A percentile compares a stretch with the other conserved stretches of the same genome.
Evolutionary conservation across 2,797 vertebrate genomes (phyloP).

Genomic region (Tarsius wallacei): DNA sequence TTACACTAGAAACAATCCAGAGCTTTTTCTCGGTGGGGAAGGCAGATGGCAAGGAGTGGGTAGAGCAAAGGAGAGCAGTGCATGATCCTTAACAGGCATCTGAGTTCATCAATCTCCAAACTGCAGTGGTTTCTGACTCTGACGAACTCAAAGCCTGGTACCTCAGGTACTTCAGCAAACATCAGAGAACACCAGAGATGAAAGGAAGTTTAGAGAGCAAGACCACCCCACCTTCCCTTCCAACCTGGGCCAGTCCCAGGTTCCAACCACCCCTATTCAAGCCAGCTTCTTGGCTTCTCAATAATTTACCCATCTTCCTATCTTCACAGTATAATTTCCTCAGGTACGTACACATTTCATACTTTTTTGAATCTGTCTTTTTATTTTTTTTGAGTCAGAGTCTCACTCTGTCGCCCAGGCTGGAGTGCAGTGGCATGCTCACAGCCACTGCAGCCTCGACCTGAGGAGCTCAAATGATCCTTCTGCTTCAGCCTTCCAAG

Average conservation of each 20-base stretch:
- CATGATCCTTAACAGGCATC: background rate
- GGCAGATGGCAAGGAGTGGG: background rate
- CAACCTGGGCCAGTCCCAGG: background rate
- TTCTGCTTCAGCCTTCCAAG: too few species aligned
- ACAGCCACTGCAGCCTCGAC: too few species aligned
- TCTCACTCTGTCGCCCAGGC: too few species aligned
- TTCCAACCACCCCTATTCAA: background rate
- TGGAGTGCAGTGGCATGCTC: too few species aligned
- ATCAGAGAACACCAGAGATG: background rate
- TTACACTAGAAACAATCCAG: background rate
- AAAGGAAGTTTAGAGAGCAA: background rate
- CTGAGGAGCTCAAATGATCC: too few species aligned
- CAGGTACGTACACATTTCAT: background rate
- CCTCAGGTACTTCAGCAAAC: background rate
- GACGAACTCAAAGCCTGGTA: background rate
- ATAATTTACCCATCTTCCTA: background rate
- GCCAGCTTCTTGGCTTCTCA: background rate
- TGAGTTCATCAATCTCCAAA: background rate
- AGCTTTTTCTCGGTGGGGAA: background rate
- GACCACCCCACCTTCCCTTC: background rate
- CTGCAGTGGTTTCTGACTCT: background rate
- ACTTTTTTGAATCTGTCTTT: background rate
- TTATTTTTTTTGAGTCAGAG: too few species aligned
- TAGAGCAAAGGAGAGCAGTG: background rate
- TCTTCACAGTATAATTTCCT: background rate